Evolutionary conservation across 1,140 invertebrate species (phyloP).

Genomic region (Zaprionus ornatus): DNA sequence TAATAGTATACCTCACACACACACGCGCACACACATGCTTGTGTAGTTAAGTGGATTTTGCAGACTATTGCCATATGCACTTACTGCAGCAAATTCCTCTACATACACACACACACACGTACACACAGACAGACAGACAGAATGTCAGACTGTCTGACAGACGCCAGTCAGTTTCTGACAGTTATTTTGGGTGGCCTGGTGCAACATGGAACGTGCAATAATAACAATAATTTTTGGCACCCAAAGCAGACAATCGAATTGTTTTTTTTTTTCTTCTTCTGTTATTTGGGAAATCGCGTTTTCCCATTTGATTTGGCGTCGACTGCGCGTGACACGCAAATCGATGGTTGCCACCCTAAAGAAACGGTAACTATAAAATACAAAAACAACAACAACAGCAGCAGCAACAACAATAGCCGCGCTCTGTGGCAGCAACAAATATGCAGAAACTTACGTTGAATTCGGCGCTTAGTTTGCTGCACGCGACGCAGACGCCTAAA

Average conservation of each 20-base stretch:
- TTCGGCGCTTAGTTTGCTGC: slow-evolving; percentile 73
- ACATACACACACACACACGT: not conserved
- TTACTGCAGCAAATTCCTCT: slow-evolving; percentile 18
- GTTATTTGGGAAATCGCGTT: slow-evolving; percentile 44
- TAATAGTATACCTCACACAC: not conserved
- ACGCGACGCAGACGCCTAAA: slow-evolving; percentile 61
- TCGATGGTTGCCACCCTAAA: slow-evolving; percentile 77
- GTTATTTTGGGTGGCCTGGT: slow-evolving; percentile 44
- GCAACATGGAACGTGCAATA: slow-evolving; percentile 38
- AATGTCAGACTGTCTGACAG: slow-evolving; percentile 20
- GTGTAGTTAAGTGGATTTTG: not conserved
- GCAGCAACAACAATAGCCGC: slow-evolving; percentile 28
- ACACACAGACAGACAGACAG: not conserved
- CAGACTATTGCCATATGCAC: not conserved
- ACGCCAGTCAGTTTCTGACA: slow-evolving; percentile 21
- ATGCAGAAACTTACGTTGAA: slow-evolving; percentile 59
- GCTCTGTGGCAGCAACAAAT: slow-evolving; percentile 13
- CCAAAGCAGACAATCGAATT: slow-evolving; percentile 50
- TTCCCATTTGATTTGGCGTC: slow-evolving; percentile 67
- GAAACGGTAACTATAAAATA: slow-evolving; percentile 28
- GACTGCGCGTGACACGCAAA: slow-evolving; percentile 70
- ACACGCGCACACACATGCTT: not conserved
- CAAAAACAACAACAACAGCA: slow-evolving; percentile 33
- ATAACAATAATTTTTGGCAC: slow-evolving; percentile 52
- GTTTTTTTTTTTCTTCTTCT: not conserved